These are phyloP conservation scores for Tor tambroides DNA, from an alignment of 2,113 vertebrate species.

Conservation along the genomic window DNA sequence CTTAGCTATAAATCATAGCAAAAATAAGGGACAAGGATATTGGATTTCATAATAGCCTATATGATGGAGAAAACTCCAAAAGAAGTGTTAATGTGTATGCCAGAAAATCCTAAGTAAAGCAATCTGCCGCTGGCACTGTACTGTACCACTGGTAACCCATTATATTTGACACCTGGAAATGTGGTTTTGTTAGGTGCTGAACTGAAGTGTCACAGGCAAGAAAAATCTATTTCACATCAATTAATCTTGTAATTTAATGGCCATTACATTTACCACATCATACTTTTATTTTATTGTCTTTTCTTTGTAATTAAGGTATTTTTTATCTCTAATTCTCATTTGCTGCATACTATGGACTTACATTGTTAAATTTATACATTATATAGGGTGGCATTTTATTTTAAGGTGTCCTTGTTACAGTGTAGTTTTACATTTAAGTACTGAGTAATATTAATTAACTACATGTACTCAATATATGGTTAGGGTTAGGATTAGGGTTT, in stretches of 20 bases:
- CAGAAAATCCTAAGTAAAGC: background rate
- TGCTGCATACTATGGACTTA: too few species aligned
- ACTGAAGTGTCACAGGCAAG: background rate
- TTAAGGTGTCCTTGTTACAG: too few species aligned
- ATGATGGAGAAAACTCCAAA: background rate
- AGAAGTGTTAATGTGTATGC: background rate
- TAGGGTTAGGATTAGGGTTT: too few species aligned
- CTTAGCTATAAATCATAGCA: background rate
- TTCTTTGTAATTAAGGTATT: too few species aligned
- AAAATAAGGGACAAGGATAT: background rate
- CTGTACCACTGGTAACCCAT: background rate
- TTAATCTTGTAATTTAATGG: background rate
- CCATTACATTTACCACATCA: background rate
- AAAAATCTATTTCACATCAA: background rate
- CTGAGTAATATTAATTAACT: too few species aligned
- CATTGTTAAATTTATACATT: too few species aligned
- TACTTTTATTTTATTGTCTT: too few species aligned
- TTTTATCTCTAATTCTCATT: too few species aligned
- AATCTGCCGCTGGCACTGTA: background rate
- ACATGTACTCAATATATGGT: too few species aligned
- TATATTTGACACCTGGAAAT: slow-evolving; percentile 7
- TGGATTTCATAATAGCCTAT: background rate
- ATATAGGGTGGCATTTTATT: too few species aligned
- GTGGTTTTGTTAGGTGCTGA: background rate
- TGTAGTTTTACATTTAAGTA: too few species aligned